These are phyloP conservation scores for Drosophila rubida DNA, from an alignment of 2,888 invertebrate genomes.

Conservation along the genomic window DNA sequence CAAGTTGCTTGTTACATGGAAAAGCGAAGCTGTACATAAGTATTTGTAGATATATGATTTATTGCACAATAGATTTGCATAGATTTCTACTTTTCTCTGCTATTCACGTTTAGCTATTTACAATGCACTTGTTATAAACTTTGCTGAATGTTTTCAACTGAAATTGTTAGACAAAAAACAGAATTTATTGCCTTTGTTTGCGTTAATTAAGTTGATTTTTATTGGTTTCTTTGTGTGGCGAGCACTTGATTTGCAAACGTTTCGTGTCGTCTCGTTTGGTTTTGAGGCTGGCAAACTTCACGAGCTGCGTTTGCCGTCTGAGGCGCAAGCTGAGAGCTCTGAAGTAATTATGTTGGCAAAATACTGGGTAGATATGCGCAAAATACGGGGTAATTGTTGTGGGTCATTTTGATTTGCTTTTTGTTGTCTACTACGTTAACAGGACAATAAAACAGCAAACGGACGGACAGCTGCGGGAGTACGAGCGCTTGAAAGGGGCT, in stretches of 20 bases:
- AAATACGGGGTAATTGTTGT: slow-evolving; percentile 46
- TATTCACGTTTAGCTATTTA: slow-evolving; percentile 41
- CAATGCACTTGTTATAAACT: slow-evolving; percentile 42
- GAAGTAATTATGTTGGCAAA: slow-evolving; percentile 67
- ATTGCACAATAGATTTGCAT: slow-evolving; percentile 29
- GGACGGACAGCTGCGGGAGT: not conserved
- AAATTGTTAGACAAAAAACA: slow-evolving; percentile 5
- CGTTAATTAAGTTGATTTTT: not conserved
- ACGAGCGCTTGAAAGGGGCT: slow-evolving; percentile 1
- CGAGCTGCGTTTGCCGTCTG: slow-evolving; percentile 65
- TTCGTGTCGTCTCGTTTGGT: slow-evolving; percentile 5
- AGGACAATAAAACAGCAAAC: slow-evolving; percentile 27
- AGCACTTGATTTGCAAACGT: slow-evolving; percentile 1
- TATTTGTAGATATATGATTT: slow-evolving; percentile 20
- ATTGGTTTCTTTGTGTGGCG: not conserved
- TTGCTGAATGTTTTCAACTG: slow-evolving; percentile 28
- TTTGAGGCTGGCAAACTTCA: slow-evolving; percentile 33
- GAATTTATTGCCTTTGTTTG: not conserved
- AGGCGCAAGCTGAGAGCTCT: slow-evolving; percentile 38
- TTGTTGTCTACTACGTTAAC: slow-evolving; percentile 8
- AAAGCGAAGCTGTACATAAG: slow-evolving; percentile 43
- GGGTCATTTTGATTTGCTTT: not conserved
- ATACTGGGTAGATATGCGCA: slow-evolving; percentile 37
- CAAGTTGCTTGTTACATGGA: slow-evolving; percentile 21
- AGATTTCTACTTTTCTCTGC: not conserved